Percentiles rank a stretch among this genome's conserved stretches.
phyloP scores from a whole-genome alignment of 2,797 vertebrate species.

The Hylomyscus alleni region DNA sequence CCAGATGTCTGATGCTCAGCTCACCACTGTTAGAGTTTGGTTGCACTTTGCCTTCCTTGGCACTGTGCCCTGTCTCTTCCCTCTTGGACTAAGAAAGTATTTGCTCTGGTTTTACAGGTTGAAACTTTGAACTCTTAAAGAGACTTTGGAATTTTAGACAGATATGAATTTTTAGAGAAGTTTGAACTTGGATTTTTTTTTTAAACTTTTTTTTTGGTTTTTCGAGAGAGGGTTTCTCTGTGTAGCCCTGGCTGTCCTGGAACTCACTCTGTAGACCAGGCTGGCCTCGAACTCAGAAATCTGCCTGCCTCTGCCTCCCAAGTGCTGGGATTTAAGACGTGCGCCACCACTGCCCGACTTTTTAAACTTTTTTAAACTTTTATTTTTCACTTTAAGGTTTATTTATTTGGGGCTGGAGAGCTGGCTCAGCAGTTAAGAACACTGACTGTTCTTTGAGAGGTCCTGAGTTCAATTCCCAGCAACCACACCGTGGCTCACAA shows the following conservation, averaged over 20 bases:
- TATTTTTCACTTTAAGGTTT: background rate
- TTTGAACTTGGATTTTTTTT: background rate
- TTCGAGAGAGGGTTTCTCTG: no score
- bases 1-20: background rate
- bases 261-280: no score
- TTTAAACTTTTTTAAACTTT: background rate
- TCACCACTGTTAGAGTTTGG: background rate
- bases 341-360: no score
- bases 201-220: background rate
- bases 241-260: no score
- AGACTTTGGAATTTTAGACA: background rate
- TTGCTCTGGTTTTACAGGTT: background rate
- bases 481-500: background rate
- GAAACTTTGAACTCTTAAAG: background rate
- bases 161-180: background rate
- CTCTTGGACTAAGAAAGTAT: background rate
- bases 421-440: background rate
- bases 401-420: background rate
- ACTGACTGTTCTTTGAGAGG: background rate
- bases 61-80: background rate
- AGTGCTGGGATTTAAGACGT: no score
- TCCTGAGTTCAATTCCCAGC: background rate
- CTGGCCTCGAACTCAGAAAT: no score
- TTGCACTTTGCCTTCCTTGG: background rate
- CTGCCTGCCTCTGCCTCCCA: no score